phyloP scores from a whole-genome alignment of 2,113 vertebrate species.

The Chiloscyllium plagiosum region DNA sequence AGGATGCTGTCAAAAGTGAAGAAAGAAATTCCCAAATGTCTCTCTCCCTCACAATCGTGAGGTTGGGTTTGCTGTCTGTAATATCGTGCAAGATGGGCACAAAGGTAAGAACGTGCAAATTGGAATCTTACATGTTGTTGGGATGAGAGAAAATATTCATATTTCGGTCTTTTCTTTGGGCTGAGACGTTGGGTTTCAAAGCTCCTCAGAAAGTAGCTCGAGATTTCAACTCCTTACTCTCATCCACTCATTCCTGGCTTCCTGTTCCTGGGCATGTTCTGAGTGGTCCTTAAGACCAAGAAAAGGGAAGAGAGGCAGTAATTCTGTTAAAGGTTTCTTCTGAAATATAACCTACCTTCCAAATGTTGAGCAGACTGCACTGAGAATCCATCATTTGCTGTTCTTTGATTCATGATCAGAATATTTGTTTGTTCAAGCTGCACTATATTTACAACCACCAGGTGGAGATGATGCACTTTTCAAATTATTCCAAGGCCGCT shows the following conservation, averaged over 20 bases:
- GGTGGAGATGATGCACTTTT: background rate
- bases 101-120: background rate
- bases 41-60: background rate
- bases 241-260: background rate
- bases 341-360: background rate
- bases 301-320: background rate
- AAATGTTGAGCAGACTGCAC: background rate
- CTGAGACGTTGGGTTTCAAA: background rate
- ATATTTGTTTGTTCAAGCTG: background rate
- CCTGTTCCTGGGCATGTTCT: background rate
- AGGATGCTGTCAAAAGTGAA: background rate
- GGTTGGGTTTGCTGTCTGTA: background rate
- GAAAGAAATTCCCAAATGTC: background rate
- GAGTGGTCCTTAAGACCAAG: background rate
- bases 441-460: conserved; percentile 13
- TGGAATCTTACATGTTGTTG: background rate
- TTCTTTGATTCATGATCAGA: too few species aligned
- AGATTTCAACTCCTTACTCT: background rate
- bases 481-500: background rate
- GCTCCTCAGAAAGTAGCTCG: background rate
- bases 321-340: background rate
- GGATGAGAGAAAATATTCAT: background rate
- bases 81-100: background rate
- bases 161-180: background rate
- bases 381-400: background rate